A percentile compares a stretch with the other conserved stretches of the same genome.
Conservation (phyloP, 2,797 vertebrate genomes). For the Poecilia picta region DNA sequence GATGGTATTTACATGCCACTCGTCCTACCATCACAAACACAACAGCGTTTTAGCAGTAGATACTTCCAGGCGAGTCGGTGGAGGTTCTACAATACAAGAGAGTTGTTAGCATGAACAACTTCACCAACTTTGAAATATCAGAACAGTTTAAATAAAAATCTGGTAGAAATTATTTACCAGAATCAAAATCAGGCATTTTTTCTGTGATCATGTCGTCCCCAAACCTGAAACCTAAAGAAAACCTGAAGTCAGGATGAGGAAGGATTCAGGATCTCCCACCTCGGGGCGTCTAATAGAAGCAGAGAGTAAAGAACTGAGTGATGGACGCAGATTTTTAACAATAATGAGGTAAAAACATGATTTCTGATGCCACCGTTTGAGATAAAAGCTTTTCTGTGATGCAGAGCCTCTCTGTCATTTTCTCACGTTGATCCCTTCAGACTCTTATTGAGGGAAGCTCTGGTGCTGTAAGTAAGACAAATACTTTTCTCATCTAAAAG, state of each 20-base stretch:
- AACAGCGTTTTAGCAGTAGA: neutral
- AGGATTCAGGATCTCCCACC: neutral
- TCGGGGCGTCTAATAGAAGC: neutral
- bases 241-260: neutral
- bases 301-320: neutral
- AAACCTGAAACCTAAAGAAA: neutral
- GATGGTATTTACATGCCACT: neutral
- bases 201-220: neutral
- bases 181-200: neutral
- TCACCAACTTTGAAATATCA: neutral
- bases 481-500: constrained; percentile 67
- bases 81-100: neutral
- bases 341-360: neutral
- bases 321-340: neutral
- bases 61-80: neutral
- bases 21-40: neutral
- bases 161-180: neutral
- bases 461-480: constrained; percentile 55
- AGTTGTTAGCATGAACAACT: neutral
- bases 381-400: neutral
- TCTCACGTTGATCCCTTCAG: constrained; percentile 13
- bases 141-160: neutral
- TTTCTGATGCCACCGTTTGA: neutral
- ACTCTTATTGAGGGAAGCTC: constrained; percentile 11
- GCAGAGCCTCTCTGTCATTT: constrained; percentile 9